Base-by-base conservation (phyloP, 1,140 invertebrate species). In the Drosophila varians region DNA sequence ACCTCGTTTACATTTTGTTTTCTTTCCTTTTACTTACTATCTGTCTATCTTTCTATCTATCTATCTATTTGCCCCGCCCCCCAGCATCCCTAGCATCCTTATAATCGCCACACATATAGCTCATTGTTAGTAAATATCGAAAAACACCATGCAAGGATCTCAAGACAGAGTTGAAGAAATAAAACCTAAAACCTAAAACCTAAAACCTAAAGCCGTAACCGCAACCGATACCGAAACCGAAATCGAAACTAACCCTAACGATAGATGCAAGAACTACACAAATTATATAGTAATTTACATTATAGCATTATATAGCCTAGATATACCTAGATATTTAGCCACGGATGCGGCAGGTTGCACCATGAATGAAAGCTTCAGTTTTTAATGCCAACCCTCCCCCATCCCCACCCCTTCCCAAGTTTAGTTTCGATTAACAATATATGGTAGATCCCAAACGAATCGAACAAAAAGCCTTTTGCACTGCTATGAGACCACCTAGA, bases 401-500 rank as follows among this genome's bases (percentile, higher is more conserved):
- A 12, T n/a, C n/a, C n/a, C n/a, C n/a, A n/a, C n/a, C n/a, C n/a
- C n/a, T n/a, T 9, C n/a, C 11, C 11, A 36, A 11, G 2, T 12
- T 26, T 34, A 18, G 4, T n/a, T 34, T 34, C n/a, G 14, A 52
- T 14, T 46, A 25, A 19, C 8, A 16, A 38, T 0, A 12, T 31
- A 31, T 28, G 9, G 26, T n/a, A 19, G 7, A 31, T 11, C 28
- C 28, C 28, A 31, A 31, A 31, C 11, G 55, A 56, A 48, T 3
- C 53, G 11, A 71, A 66, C 62, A 49, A 58, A 73, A 84, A 62
- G 82, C 82, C 82, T 87, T 87, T 87, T 87, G 82, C 82, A 87
- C 82, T 87, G 82, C 82, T 87, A 87, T 74, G 68, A 87, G 75
- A 87, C 82, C 82, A 87, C 82, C 82, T 87, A 87, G 82, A 87